Evolutionary conservation across 2,113 vertebrate species (phyloP), one percentile per base, ranked within the genome.

Genomic region (Leuciscus idus): DNA sequence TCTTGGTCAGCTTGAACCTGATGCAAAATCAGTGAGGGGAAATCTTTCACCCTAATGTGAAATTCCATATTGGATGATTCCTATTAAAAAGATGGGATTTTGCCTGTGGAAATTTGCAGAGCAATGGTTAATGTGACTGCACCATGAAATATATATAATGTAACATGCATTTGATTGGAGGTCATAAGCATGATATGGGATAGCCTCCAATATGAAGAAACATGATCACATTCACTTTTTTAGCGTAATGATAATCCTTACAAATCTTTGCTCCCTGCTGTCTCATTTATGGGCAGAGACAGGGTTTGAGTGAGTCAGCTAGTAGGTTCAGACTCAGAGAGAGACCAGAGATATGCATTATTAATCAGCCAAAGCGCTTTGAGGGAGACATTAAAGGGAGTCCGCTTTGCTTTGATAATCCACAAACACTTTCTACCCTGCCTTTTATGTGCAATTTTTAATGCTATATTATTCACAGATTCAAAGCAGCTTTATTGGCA

Each of bases 301-400:
- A 66, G 59, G 61, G 81, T 75, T 64, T 72, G 75, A 64, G 77
- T 91, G 87, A 92, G 74, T 91, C 90, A 90, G 86, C 90, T 83
- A 78, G 87, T 81, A 85, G 46, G 55, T 55, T 84, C 81, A 48
- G 84, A 81, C 30, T 50, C 78, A 64, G 39, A 66, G 78, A 85
- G 64, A 84, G 82, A 80, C 80, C 73, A 81, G 50, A 84, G 39
- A 90, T 57, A 57, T 91, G 88, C 87, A 89, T 91, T 89, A 90
- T 89, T 90, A 66, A 92, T 90, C 87, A 92, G 82, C 88, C 12
- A 15, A 39, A 21, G 13, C 36, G 85, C 68, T 39, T 78, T 74
- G 78, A 84, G 84, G 68, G 28, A 77, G 86, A 88, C 80, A 61
- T 87, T 68, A 78, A 86, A 90, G 70, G 39, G 81, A 75, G 83